phyloP scores from a whole-genome alignment of 1,140 invertebrate genomes.

The Cotesia vestalis region DNA sequence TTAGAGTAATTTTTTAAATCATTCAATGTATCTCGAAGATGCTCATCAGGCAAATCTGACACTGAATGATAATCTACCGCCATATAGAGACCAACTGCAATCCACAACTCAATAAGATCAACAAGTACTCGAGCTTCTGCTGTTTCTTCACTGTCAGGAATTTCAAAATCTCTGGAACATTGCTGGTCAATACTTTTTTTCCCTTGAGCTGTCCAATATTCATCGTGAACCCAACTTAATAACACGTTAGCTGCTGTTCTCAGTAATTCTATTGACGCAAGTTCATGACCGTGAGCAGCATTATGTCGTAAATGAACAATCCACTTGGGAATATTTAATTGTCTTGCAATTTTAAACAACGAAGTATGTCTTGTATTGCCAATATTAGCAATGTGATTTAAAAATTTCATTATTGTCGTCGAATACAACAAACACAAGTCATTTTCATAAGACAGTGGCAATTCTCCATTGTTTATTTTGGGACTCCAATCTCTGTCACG shows the following conservation, averaged over 20 bases:
- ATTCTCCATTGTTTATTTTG: constrained; percentile 48
- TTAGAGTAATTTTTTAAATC: constrained; percentile 41
- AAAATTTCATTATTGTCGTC: constrained; percentile 70
- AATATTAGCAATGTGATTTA: constrained; percentile 70
- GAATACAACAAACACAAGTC: constrained; percentile 70
- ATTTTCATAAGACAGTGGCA: constrained; percentile 60
- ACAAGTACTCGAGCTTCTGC: constrained; percentile 45
- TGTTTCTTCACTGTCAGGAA: constrained; percentile 35
- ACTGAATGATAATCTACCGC: constrained; percentile 49
- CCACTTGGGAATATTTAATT: constrained; percentile 72
- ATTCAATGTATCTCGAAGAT: constrained; percentile 47
- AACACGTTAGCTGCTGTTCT: constrained; percentile 67
- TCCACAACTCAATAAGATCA: constrained; percentile 58
- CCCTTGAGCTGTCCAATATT: constrained; percentile 54
- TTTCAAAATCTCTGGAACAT: constrained; percentile 34
- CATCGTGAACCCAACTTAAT: constrained; percentile 70
- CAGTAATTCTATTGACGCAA: constrained; percentile 69
- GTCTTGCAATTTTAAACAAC: constrained; percentile 68
- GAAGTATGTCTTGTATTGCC: constrained; percentile 65
- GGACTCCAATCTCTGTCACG: constrained; percentile 58
- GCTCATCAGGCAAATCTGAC: constrained; percentile 49
- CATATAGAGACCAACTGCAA: constrained; percentile 54
- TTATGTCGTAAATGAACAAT: constrained; percentile 74
- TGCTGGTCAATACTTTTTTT: constrained; percentile 41
- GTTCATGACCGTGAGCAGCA: constrained; percentile 70